phyloP scores from a whole-genome alignment of 2,113 vertebrate genomes.

The Elachura formosa region DNA sequence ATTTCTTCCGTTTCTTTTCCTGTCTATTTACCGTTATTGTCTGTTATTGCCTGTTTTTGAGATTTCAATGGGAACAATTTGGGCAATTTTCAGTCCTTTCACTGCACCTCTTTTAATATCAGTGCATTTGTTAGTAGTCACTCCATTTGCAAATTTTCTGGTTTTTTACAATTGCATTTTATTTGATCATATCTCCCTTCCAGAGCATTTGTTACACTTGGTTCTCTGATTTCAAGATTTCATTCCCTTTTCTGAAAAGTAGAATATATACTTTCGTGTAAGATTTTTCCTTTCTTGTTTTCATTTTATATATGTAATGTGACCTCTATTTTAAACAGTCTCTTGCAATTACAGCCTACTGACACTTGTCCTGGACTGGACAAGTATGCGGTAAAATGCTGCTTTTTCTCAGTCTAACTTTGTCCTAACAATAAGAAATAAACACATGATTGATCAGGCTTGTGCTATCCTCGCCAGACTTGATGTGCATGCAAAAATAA shows the following conservation, averaged over 20 bases:
- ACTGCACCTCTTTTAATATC: not conserved
- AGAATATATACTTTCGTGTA: not conserved
- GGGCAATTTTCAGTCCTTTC: not conserved
- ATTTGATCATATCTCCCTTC: not conserved
- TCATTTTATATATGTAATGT: not conserved
- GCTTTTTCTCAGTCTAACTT: not conserved
- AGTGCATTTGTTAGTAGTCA: not conserved
- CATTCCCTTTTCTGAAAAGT: not conserved
- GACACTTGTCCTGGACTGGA: not conserved
- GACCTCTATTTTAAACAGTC: not conserved
- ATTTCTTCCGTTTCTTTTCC: not conserved
- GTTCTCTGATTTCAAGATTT: not conserved
- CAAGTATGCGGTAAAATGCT: not conserved
- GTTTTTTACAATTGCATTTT: not conserved
- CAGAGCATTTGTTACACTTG: not conserved
- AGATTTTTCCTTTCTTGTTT: not conserved
- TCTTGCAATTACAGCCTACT: not conserved
- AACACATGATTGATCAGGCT: not conserved
- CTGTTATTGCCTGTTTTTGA: not conserved
- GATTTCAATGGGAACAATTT: not conserved
- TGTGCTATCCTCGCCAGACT: not conserved
- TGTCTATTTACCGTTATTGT: not conserved
- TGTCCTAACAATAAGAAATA: not conserved
- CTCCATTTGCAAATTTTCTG: not conserved
- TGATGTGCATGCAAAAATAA: not conserved